Conservation (phyloP, 2,113 vertebrate genomes). For the Psettodes erumei region DNA sequence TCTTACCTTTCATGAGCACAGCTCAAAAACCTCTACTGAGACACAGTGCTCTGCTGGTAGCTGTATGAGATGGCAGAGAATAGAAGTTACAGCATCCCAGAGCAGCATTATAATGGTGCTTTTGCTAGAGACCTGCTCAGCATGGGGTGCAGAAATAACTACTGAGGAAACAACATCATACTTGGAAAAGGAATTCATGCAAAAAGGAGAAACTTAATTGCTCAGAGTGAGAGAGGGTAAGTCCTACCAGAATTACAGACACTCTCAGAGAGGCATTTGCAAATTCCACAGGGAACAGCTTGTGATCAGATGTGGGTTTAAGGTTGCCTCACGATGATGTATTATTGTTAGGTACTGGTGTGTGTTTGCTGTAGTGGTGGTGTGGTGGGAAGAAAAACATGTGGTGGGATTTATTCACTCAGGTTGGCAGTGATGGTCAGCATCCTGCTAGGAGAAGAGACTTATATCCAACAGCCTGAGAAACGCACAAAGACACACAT, state of each 20-base stretch:
- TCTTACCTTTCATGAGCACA: constrained; percentile 43
- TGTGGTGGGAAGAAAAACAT: constrained; percentile 11
- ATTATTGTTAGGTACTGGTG: constrained; percentile 28
- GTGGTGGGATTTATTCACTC: constrained; percentile 42
- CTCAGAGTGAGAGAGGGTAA: not conserved
- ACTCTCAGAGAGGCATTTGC: constrained; percentile 11
- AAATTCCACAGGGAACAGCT: constrained; percentile 30
- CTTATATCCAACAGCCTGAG: constrained; percentile 43
- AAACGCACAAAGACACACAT: constrained; percentile 27
- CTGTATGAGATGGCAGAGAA: constrained; percentile 26
- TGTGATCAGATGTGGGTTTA: constrained; percentile 39
- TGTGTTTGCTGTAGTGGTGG: constrained; percentile 30
- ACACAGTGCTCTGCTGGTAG: constrained; percentile 26
- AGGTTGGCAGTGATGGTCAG: constrained; percentile 47
- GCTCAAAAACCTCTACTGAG: constrained; percentile 32
- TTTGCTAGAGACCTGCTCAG: constrained; percentile 33
- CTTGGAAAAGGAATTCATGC: constrained; percentile 23
- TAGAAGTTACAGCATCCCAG: constrained; percentile 22
- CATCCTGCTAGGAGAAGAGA: constrained; percentile 45
- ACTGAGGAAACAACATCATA: constrained; percentile 27
- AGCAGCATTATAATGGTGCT: constrained; percentile 25
- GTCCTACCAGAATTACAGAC: constrained; percentile 17
- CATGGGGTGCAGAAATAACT: constrained; percentile 35
- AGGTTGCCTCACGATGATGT: constrained; percentile 16
- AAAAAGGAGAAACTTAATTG: constrained; percentile 39